Evolutionary conservation across 2,797 vertebrate genomes (phyloP).

Genomic region (Leptatherina wallacei): DNA sequence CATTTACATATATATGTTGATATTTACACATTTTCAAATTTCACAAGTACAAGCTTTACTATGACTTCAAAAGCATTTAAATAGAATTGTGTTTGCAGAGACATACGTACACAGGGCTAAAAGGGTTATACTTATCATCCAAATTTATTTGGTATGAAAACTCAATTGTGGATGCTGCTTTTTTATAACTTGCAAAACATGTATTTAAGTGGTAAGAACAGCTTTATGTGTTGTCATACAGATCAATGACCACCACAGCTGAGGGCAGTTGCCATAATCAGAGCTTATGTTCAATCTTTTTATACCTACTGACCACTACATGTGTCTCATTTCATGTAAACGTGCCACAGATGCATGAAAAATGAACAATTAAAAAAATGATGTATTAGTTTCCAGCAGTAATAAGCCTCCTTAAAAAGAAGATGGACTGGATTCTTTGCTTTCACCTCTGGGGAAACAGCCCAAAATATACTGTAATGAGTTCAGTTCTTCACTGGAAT

Average conservation of each 20-base stretch:
- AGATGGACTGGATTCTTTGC: conserved; percentile 50
- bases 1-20: no score
- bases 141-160: no score
- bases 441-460: conserved; percentile 52
- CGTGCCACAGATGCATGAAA: conserved; percentile 7
- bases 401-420: conserved; percentile 52
- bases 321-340: background rate
- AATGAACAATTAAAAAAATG: conserved; percentile 22
- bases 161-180: no score
- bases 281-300: background rate
- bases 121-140: no score
- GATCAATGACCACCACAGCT: background rate
- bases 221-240: background rate
- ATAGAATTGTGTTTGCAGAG: no score
- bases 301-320: background rate
- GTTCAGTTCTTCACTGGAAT: conserved; percentile 60
- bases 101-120: no score
- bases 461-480: conserved; percentile 69
- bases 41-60: no score
- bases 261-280: background rate
- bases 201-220: no score
- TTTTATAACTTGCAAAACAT: no score
- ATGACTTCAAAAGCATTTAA: no score
- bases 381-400: conserved; percentile 32
- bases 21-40: no score